Percentiles rank a stretch among this genome's conserved stretches.
phyloP scores from a whole-genome alignment of 2,113 vertebrate genomes.

The Enhydra lutris region DNA sequence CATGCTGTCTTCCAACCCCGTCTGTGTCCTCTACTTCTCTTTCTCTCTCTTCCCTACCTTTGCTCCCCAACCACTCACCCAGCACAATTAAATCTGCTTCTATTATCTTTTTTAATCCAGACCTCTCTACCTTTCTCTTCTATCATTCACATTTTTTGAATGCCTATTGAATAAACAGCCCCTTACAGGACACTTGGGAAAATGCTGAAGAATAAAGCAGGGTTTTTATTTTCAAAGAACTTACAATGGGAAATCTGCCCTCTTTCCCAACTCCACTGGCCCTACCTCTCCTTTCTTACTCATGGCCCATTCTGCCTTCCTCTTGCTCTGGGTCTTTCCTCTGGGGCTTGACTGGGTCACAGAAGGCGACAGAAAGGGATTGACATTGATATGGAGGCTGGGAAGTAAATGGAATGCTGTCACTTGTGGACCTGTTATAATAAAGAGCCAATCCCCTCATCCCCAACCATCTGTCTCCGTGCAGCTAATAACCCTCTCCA shows the following conservation, averaged over 20 bases:
- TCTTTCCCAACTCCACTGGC: neutral
- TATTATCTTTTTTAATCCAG: neutral
- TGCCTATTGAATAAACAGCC: neutral
- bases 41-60: neutral
- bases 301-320: neutral
- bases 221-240: neutral
- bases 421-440: constrained; percentile 59
- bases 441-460: constrained; percentile 77
- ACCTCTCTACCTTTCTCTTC: neutral
- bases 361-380: neutral
- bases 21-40: neutral
- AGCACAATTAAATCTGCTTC: neutral
- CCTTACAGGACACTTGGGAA: neutral
- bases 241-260: neutral
- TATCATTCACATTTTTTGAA: neutral
- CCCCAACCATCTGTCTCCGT: constrained; percentile 83
- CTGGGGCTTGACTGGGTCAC: neutral
- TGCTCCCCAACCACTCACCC: neutral
- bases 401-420: constrained; percentile 53
- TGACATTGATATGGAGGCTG: constrained; percentile 64
- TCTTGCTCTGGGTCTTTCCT: neutral
- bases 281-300: neutral
- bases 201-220: neutral
- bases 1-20: neutral
- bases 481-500: constrained; percentile 82